Conservation (phyloP, 2,113 vertebrate genomes). For the Perccottus glenii region DNA sequence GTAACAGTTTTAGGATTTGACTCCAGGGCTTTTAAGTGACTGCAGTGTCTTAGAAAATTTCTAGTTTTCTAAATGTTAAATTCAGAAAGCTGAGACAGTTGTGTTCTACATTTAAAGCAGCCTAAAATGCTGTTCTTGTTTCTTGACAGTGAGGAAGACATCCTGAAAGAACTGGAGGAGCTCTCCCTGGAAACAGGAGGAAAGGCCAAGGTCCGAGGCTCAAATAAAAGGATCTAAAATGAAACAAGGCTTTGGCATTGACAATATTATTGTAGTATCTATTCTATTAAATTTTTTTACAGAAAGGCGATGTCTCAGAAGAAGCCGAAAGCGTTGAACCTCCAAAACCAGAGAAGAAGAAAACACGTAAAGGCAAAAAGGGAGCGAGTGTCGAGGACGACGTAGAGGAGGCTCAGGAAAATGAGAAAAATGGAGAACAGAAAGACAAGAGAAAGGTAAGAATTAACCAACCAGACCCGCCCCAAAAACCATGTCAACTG, state of each 20-base stretch:
- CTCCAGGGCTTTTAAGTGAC: no score
- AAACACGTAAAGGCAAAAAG: constrained; percentile 88
- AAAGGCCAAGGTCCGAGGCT: constrained; percentile 78
- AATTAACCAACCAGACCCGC: no score
- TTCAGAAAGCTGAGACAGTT: no score
- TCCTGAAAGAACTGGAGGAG: constrained; percentile 95
- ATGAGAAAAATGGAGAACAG: constrained; percentile 45
- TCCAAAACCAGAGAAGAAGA: constrained; percentile 93
- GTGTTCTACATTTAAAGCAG: no score
- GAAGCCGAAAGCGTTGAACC: constrained; percentile 58
- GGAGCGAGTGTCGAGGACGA: constrained; percentile 81
- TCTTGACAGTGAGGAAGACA: constrained; percentile 91
- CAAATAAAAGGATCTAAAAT: no score
- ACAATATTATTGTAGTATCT: no score
- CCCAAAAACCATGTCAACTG: no score
- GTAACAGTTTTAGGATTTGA: no score
- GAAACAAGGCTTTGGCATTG: no score
- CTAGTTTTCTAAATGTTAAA: no score
- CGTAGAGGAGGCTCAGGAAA: constrained; percentile 41
- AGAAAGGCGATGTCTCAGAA: constrained; percentile 84
- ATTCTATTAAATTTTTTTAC: not conserved
- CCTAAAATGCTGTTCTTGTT: not conserved
- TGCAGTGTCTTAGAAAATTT: no score
- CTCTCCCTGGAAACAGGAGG: constrained; percentile 89
- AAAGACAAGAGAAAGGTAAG: constrained; percentile 42